A percentile compares a stretch with the other conserved stretches of the same genome.
Conservation (phyloP, 2,888 invertebrate species). For the Drosophila kuntzei region DNA sequence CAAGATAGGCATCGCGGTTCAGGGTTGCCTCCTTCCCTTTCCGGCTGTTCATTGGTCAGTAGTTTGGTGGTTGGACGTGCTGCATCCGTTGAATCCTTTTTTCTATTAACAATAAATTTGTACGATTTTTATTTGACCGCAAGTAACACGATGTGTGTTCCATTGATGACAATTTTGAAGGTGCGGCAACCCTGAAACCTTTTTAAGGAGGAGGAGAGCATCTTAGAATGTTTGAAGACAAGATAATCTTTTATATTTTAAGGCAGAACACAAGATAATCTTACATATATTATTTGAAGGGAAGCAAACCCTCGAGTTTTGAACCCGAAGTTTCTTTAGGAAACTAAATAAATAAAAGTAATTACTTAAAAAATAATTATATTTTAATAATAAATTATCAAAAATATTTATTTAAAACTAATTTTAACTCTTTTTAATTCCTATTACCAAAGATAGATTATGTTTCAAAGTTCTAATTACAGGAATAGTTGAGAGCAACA, state of each 20-base stretch:
- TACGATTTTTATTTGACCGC: constrained; percentile 62
- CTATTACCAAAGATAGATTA: background rate
- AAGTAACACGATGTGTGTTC: constrained; percentile 44
- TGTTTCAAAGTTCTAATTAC: constrained; percentile 37
- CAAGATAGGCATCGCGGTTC: constrained; percentile 71
- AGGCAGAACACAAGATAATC: background rate
- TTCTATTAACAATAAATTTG: constrained; percentile 84
- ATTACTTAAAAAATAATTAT: background rate
- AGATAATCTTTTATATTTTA: constrained; percentile 3
- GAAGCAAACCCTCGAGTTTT: no score
- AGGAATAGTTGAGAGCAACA: constrained; percentile 7
- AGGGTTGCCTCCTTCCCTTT: background rate
- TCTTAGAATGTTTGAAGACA: background rate
- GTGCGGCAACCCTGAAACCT: constrained; percentile 10
- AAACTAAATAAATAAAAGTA: background rate
- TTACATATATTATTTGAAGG: no score
- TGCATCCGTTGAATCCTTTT: constrained; percentile 68
- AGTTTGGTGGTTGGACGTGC: constrained; percentile 51
- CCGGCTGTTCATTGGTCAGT: background rate
- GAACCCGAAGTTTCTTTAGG: no score
- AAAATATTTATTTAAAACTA: no score
- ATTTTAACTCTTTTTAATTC: no score
- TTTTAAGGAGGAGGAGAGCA: background rate
- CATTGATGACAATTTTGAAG: constrained; percentile 28
- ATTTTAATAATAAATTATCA: background rate